Conservation (phyloP, 2,888 invertebrate species). For the Eupithecia subfuscata region DNA sequence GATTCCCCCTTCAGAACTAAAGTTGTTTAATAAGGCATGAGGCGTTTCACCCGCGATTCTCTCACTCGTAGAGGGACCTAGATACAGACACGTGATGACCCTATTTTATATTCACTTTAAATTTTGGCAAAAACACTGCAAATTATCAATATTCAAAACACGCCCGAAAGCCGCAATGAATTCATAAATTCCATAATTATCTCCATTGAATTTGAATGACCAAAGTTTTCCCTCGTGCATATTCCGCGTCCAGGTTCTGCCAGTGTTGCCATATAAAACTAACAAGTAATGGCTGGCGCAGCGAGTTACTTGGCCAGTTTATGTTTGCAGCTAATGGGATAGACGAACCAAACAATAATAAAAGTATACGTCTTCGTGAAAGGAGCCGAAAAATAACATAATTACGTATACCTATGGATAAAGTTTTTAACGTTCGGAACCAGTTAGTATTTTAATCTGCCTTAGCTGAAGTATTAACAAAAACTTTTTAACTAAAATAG, state of each 20-base stretch:
- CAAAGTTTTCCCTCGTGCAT: conserved; percentile 19
- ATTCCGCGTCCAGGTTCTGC: conserved; percentile 1
- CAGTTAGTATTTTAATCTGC: too few relatives aligned
- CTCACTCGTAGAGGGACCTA: too few relatives aligned
- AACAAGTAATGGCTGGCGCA: conserved; percentile 8
- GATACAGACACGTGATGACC: neutral
- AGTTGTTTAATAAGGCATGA: too few relatives aligned
- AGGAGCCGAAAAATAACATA: neutral
- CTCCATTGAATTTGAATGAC: conserved; percentile 8
- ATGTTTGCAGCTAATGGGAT: neutral
- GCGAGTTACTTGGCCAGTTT: conserved; percentile 1
- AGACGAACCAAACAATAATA: neutral
- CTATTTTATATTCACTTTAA: neutral
- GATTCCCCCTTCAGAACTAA: too few relatives aligned
- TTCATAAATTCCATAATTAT: conserved; percentile 10
- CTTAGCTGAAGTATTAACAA: too few relatives aligned
- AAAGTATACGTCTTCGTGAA: neutral
- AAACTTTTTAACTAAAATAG: too few relatives aligned
- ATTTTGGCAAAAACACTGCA: neutral
- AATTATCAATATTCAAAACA: conserved; percentile 6
- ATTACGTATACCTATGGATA: too few relatives aligned
- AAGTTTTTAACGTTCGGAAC: neutral
- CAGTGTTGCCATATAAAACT: conserved; percentile 13
- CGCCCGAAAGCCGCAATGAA: neutral
- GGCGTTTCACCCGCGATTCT: too few relatives aligned